phyloP scores from a whole-genome alignment of 2,888 invertebrate genomes.

The Drosophila niveifrons region DNA sequence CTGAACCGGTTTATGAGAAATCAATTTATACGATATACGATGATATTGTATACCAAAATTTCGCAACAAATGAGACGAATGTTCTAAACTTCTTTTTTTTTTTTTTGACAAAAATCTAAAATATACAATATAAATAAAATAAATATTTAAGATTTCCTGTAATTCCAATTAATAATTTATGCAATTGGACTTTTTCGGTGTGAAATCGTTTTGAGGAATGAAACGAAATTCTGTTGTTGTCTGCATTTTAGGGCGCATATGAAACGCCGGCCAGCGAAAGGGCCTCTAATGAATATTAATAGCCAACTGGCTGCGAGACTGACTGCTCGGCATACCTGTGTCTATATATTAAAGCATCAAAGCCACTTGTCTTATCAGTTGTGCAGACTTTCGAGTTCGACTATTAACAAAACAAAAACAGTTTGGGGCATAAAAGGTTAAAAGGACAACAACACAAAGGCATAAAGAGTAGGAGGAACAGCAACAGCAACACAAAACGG shows the following conservation, averaged over 20 bases:
- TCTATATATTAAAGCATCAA: conserved; percentile 73
- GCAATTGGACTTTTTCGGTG: neutral
- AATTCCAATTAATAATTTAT: neutral
- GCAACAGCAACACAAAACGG: conserved; percentile 9
- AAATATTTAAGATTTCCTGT: neutral
- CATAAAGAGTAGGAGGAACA: neutral
- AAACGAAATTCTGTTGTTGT: conserved; percentile 22
- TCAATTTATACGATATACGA: conserved; percentile 62
- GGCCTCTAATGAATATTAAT: conserved; percentile 77
- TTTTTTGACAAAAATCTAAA: no score
- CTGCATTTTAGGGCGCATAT: conserved; percentile 30
- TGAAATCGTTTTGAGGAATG: conserved; percentile 32
- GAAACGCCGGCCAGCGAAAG: conserved; percentile 24
- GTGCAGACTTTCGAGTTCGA: conserved; percentile 63
- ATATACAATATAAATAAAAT: neutral
- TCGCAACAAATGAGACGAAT: conserved; percentile 27
- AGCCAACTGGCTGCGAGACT: conserved; percentile 54
- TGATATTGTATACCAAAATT: conserved; percentile 22
- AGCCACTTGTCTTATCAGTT: conserved; percentile 80
- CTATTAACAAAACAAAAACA: conserved; percentile 81
- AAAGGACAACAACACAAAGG: neutral
- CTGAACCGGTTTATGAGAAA: conserved; percentile 64
- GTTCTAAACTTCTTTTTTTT: neutral
- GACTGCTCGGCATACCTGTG: conserved; percentile 66
- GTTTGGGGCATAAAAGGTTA: conserved; percentile 66